Base-by-base conservation (phyloP, 1,140 invertebrate species). In the Drosophila neocordata region DNA sequence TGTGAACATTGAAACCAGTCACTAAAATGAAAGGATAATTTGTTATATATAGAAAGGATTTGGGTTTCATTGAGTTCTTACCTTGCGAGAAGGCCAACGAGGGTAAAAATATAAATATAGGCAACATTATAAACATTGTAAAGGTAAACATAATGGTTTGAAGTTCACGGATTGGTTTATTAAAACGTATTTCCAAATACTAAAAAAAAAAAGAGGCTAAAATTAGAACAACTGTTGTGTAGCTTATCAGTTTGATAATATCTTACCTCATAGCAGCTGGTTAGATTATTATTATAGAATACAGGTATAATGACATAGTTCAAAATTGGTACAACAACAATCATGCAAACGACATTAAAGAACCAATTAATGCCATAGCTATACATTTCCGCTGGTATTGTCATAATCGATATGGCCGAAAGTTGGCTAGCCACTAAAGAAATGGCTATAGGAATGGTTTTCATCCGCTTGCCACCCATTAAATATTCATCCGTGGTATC, bases 301-400 rank as follows among this genome's bases (percentile, higher is more conserved):
- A 97, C 95, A 0, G 97, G 97, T 13, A 97, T 93, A 77, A 96
- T 96, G 9, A 96, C 92, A 22, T 92, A 92, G 7, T 94, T 94
- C 69, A 97, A 94, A 0, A 94, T 92, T 0, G 95, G 75, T 9
- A 95, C 94, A 37, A 95, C 94, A 1, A 96, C 83, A n/a, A 94
- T 77, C 80, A 95, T 94, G 3, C 93, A 92, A 31, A 95, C 83
- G 1, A 95, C 90, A 20, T 94, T 92, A 71, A 94, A 92, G 91
- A 93, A 94, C 79, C 95, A 95, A 84, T 95, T 94, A 0, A 95
- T 94, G 0, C 96, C 96, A 79, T 94, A 96, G 11, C 94, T 92
- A 74, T 97, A 97, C 84, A 97, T 95, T 92, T 97, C 96, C 0
- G 95, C 95, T 1, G 96, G 96, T 4, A 95, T 93, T 1, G 95